phyloP scores from a whole-genome alignment of 2,113 vertebrate species.

The Collichthys lucidus region DNA sequence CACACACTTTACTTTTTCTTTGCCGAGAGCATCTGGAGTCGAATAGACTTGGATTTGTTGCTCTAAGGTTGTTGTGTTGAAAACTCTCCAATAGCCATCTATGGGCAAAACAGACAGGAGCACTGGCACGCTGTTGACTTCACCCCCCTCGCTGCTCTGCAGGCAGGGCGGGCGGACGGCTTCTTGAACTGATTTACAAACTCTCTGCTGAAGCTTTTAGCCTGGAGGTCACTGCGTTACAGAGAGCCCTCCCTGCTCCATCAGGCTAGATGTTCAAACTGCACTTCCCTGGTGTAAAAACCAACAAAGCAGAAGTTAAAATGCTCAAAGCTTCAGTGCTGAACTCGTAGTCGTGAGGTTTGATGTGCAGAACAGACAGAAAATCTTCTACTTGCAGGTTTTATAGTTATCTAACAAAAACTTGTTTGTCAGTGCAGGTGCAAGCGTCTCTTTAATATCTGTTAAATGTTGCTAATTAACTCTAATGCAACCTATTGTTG shows the following conservation, averaged over 20 bases:
- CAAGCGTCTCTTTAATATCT: not conserved
- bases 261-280: not conserved
- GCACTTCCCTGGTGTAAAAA: not conserved
- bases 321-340: too few relatives aligned
- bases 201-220: not conserved
- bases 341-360: not conserved
- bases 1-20: constrained; percentile 1
- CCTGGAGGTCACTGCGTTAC: not conserved
- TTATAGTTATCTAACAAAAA: too few relatives aligned
- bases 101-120: constrained; percentile 51
- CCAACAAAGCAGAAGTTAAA: not conserved
- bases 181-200: constrained; percentile 8
- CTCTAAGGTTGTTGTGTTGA: constrained; percentile 51
- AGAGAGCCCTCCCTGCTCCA: not conserved
- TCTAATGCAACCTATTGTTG: not conserved
- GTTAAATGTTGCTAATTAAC: not conserved
- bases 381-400: not conserved
- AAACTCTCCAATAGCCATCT: constrained; percentile 59
- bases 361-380: not conserved
- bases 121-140: constrained; percentile 23
- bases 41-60: constrained; percentile 34
- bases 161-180: constrained; percentile 14
- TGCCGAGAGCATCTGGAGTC: constrained; percentile 39
- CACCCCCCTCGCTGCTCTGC: constrained; percentile 5
- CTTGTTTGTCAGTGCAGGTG: not conserved